Evolutionary conservation across 2,113 vertebrate genomes (phyloP).

Genomic region (Condylura cristata): DNA sequence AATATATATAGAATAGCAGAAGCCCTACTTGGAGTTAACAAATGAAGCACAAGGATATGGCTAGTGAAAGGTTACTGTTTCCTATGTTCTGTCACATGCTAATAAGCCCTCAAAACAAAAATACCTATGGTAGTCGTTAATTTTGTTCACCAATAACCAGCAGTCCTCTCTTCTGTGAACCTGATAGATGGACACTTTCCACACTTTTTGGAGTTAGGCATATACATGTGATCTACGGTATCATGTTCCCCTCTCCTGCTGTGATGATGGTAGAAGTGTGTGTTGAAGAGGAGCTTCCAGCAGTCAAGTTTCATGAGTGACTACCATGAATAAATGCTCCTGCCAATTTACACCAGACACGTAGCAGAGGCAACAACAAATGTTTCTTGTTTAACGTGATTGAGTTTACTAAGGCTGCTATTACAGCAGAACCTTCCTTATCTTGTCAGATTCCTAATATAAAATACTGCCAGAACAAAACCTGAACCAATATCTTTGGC

Average conservation of each 20-base stretch:
- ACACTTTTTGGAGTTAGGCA: background rate
- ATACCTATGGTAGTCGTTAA: background rate
- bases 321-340: background rate
- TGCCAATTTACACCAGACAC: background rate
- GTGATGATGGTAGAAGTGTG: background rate
- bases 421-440: background rate
- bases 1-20: background rate
- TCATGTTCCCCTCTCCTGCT: background rate
- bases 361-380: background rate
- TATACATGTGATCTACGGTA: background rate
- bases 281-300: background rate
- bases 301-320: background rate
- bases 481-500: background rate
- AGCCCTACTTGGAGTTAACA: background rate
- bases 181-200: background rate
- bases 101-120: slow-evolving; percentile 8
- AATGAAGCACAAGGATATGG: background rate
- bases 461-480: background rate
- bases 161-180: background rate
- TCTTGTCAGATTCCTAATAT: background rate
- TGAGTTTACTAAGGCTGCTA: background rate
- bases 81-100: background rate
- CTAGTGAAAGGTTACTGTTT: background rate
- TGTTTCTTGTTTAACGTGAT: background rate
- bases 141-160: background rate